Evolutionary conservation across 1,140 invertebrate species (phyloP), one percentile per base, ranked within the genome.

Genomic region (Drosophila equinoxialis): DNA sequence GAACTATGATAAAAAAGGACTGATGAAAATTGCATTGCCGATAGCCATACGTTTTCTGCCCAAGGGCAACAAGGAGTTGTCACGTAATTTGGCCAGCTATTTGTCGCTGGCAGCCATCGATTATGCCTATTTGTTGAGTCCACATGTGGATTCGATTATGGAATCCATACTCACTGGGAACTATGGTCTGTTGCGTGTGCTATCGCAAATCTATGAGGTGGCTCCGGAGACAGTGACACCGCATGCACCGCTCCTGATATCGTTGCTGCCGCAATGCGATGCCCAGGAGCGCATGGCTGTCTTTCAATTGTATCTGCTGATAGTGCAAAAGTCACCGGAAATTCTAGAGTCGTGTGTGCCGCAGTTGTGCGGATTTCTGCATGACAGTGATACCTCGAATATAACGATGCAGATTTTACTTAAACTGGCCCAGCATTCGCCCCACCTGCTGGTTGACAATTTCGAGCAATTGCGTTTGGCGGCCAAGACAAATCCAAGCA

Each of bases 91-190:
- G 93, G 97, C 97, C 58, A 96, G 97, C 60, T 98, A 99, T 92
- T 93, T 99, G 13, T 98, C 97, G 1, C 93, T 99, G 66, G 97
- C 97, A n/a, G 97, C 97, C 57, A 97, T 98, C 59, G 96, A 98
- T 86, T 97, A 98, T 93, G 96, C 97, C 26, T 94, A 95, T 69
- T 92, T 98, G 69, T 92, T 99, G 14, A 96, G 97, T 68, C 94
- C 96, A 59, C 96, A 98, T 93, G 96, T 98, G 63, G 95, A 98
- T 70, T 95, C 96, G 4, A 97, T 98, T 51, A 96, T 98, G 92
- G 95, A 96, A 87, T 97, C 96, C 68, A 96, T 98, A 64, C 95
- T 98, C 81, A 95, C 96, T 95, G 63, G 90, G 0, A 98, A 98
- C 93, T 97, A 97, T 91, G 95, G 96, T 1, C 93, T 98, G 14